Evolutionary conservation across 2,113 vertebrate species (phyloP).

Genomic region (Pelecanoides urinatrix): DNA sequence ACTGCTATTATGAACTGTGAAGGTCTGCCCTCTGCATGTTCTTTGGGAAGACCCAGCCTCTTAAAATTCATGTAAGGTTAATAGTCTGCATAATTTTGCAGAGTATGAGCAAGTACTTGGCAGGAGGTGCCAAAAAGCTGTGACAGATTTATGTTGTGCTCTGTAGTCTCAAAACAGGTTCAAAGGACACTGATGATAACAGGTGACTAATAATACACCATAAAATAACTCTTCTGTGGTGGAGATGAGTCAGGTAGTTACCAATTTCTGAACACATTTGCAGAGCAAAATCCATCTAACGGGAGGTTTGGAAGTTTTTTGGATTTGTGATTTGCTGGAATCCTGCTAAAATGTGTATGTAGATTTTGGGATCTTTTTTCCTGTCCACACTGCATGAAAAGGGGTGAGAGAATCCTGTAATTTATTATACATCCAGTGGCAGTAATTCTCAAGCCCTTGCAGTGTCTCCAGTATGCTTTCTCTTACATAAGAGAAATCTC

Average conservation of each 20-base stretch:
- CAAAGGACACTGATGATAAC: conserved; percentile 9
- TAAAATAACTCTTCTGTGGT: conserved; percentile 14
- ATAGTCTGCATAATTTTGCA: conserved; percentile 29
- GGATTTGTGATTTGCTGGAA: neutral
- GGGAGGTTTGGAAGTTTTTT: neutral
- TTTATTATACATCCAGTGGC: neutral
- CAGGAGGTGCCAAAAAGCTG: conserved; percentile 19
- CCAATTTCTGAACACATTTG: conserved; percentile 2
- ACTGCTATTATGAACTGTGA: neutral
- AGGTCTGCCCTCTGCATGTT: neutral
- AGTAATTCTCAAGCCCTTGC: neutral
- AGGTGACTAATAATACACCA: neutral
- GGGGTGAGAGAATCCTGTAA: neutral
- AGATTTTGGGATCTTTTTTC: neutral
- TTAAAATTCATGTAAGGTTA: conserved; percentile 34
- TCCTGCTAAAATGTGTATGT: neutral
- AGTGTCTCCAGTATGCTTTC: neutral
- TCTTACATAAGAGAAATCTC: neutral
- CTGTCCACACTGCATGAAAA: neutral
- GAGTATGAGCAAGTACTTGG: conserved; percentile 1
- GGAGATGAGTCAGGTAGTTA: conserved; percentile 18
- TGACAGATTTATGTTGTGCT: conserved; percentile 27
- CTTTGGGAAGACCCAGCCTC: conserved; percentile 1
- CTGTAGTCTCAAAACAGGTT: neutral
- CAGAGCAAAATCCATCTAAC: neutral